phyloP scores from a whole-genome alignment of 2,888 invertebrate species.

The Pristionchus entomophagus region DNA sequence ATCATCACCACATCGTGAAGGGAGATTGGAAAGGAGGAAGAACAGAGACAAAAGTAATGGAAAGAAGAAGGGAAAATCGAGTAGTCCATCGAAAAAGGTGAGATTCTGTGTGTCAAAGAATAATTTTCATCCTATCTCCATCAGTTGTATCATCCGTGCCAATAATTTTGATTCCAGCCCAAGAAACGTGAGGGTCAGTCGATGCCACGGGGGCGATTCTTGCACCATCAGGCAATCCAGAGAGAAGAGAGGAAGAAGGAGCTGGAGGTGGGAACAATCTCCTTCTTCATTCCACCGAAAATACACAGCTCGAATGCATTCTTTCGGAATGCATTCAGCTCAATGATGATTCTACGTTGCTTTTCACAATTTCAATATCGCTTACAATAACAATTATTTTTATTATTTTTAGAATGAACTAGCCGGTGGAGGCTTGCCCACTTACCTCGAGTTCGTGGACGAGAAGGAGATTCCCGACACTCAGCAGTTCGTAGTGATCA shows the following conservation, averaged over 20 bases:
- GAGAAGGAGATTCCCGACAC: conserved; percentile 40
- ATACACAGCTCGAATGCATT: too few species aligned
- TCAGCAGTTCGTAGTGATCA: conserved; percentile 41
- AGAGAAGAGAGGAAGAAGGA: background rate
- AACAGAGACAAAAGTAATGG: background rate
- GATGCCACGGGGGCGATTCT: background rate
- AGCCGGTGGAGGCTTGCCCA: conserved; percentile 13
- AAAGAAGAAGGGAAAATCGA: conserved; percentile 18
- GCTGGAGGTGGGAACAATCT: background rate
- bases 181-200: background rate
- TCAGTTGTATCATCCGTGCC: too few species aligned
- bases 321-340: too few species aligned
- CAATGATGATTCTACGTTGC: too few species aligned
- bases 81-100: conserved; percentile 3
- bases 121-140: background rate
- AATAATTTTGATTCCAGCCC: background rate
- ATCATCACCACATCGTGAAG: background rate
- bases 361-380: too few species aligned
- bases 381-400: background rate
- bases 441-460: conserved; percentile 39
- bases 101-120: background rate
- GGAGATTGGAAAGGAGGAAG: background rate
- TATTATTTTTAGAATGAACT: background rate
- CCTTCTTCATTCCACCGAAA: too few species aligned
- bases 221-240: background rate